Evolutionary conservation across 2,888 invertebrate genomes (phyloP).

Genomic region (Rhynchonema sp.): DNA sequence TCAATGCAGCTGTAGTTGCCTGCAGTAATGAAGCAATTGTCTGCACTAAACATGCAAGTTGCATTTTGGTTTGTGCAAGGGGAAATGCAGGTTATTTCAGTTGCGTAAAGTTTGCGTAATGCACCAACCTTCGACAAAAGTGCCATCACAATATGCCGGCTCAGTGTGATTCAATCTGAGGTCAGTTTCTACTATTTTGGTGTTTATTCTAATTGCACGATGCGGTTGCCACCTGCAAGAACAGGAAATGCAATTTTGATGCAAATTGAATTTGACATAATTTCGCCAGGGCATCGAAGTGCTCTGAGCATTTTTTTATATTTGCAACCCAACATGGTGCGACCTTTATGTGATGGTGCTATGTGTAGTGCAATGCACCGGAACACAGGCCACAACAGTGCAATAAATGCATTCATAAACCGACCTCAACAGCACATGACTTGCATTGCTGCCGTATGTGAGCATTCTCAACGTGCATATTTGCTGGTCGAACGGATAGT

Average conservation of each 20-base stretch:
- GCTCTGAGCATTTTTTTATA: too few relatives aligned
- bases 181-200: not conserved
- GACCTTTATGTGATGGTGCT: too few relatives aligned
- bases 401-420: not conserved
- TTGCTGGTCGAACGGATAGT: constrained; percentile 3
- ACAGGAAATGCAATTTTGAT: too few relatives aligned
- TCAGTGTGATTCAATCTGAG: not conserved
- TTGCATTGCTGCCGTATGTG: not conserved
- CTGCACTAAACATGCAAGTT: not conserved
- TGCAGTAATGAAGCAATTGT: not conserved
- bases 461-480: constrained; percentile 1
- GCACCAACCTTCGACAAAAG: not conserved
- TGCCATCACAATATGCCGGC: not conserved
- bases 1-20: constrained; percentile 2
- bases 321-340: too few relatives aligned
- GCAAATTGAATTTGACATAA: too few relatives aligned
- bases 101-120: not conserved
- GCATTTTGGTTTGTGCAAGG: not conserved
- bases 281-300: too few relatives aligned
- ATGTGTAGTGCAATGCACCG: too few relatives aligned
- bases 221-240: not conserved
- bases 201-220: not conserved
- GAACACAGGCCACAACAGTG: too few relatives aligned
- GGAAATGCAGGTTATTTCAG: not conserved
- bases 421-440: not conserved